Base-by-base conservation (phyloP, 2,888 invertebrate species). In the Thereva unica region DNA sequence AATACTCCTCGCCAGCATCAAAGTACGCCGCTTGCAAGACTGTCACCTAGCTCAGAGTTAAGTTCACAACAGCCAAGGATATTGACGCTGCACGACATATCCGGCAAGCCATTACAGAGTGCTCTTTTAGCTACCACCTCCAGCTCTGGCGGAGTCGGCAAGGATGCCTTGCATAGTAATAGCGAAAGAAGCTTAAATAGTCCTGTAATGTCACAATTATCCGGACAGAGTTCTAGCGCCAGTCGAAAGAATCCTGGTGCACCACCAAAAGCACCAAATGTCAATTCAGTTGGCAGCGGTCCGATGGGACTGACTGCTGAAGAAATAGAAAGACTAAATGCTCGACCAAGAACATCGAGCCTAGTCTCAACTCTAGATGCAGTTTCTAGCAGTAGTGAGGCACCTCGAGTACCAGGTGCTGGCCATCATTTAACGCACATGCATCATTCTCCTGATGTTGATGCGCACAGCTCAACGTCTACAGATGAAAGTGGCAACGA, bases 401-500 rank as follows among this genome's bases (percentile, higher is more conserved):
- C 89, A 0, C 89, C 89, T 0, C 84, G 91, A 40, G 90, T 87
- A 8, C 85, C 84, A 50, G 86, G 85, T 54, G 86, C 87, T 1
- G 86, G 86, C 0, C 87, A 87, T 71, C 90, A 90, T 72, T 82
- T 90, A 74, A 86, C 87, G 1, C 88, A 90, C 73, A 85, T 90
- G 72, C 89, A 89, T 76, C 89, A 89, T 37, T 89, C 89, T 10
- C 89, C 88, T 45, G 87, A 91, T 73, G 84, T 88, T 23, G 88
- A 91, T 73, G 84, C 86, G 53, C 86, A 90, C 74, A 88, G 91
- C 74, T 91, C 92, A 7, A 90, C 90, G 0, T 91, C 92, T 6
- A 92, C 95, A 7, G 93, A 95, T 74, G 96, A 96, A 78, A 96
- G 96, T 80, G 91, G 91, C 78, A 95, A 97, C 81, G 97, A 97